A percentile compares a stretch with the other conserved stretches of the same genome.
phyloP scores from a whole-genome alignment of 2,113 vertebrate genomes.

The Scolopax mira region DNA sequence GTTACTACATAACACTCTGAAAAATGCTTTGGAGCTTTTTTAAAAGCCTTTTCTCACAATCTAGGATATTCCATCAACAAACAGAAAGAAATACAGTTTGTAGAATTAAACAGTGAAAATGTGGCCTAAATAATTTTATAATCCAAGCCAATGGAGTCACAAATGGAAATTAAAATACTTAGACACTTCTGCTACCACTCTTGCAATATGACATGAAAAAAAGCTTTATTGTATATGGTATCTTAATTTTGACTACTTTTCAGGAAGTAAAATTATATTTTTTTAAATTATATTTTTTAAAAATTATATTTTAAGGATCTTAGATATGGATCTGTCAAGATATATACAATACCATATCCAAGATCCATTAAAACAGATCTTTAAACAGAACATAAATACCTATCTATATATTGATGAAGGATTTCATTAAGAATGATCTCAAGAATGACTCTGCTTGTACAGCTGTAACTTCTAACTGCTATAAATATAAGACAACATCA shows the following conservation, averaged over 20 bases:
- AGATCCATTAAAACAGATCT: not conserved
- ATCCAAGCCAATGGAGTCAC: not conserved
- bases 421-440: not conserved
- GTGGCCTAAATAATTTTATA: not conserved
- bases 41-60: not conserved
- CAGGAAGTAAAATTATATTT: not conserved
- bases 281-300: too few relatives aligned
- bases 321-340: not conserved
- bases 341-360: not conserved
- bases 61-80: not conserved
- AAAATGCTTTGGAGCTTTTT: not conserved
- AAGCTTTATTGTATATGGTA: not conserved
- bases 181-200: not conserved
- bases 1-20: not conserved
- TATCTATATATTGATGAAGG: not conserved
- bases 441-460: not conserved
- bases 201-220: not conserved
- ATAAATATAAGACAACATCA: not conserved
- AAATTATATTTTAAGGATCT: not conserved
- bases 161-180: not conserved
- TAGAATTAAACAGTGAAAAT: not conserved
- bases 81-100: not conserved
- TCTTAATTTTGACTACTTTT: not conserved
- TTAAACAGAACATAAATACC: not conserved
- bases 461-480: not conserved